Conservation (phyloP, 1,140 invertebrate species). For the Drosophila equinoxialis region DNA sequence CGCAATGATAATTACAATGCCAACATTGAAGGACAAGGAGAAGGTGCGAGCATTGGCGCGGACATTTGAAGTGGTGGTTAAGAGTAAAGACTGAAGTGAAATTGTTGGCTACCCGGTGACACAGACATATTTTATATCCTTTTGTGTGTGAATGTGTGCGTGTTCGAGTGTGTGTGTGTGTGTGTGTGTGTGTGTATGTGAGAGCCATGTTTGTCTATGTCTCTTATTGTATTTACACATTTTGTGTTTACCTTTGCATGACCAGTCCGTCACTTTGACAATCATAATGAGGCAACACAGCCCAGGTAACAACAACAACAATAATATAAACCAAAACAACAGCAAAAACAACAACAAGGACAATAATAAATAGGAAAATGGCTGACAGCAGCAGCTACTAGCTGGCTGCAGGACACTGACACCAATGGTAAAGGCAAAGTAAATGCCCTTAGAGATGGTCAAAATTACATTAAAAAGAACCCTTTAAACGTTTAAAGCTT, state of each 20-base stretch:
- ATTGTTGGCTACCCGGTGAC: slow-evolving; percentile 22
- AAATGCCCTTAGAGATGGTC: slow-evolving; percentile 48
- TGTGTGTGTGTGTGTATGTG: background rate
- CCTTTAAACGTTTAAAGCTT: background rate
- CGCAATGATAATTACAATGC: slow-evolving; percentile 79
- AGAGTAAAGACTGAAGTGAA: slow-evolving; percentile 12
- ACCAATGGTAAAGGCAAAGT: slow-evolving; percentile 31
- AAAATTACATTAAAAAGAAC: background rate
- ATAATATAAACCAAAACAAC: too few relatives aligned
- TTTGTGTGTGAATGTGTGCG: background rate
- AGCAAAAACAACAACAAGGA: slow-evolving; percentile 22
- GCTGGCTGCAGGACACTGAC: slow-evolving; percentile 65
- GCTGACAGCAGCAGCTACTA: slow-evolving; percentile 61
- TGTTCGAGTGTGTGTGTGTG: background rate
- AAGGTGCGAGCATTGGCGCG: background rate
- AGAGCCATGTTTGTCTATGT: slow-evolving; percentile 49
- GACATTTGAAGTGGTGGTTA: slow-evolving; percentile 2
- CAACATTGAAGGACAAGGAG: slow-evolving; percentile 41
- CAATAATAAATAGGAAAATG: slow-evolving; percentile 55
- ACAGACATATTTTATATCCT: slow-evolving; percentile 19
- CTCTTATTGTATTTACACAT: slow-evolving; percentile 75
- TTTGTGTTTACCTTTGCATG: slow-evolving; percentile 78
- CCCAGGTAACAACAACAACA: slow-evolving; percentile 40
- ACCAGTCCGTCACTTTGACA: slow-evolving; percentile 80
- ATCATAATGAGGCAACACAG: slow-evolving; percentile 75